Base-by-base conservation (phyloP, 2,113 vertebrate species). In the Numenius arquata region DNA sequence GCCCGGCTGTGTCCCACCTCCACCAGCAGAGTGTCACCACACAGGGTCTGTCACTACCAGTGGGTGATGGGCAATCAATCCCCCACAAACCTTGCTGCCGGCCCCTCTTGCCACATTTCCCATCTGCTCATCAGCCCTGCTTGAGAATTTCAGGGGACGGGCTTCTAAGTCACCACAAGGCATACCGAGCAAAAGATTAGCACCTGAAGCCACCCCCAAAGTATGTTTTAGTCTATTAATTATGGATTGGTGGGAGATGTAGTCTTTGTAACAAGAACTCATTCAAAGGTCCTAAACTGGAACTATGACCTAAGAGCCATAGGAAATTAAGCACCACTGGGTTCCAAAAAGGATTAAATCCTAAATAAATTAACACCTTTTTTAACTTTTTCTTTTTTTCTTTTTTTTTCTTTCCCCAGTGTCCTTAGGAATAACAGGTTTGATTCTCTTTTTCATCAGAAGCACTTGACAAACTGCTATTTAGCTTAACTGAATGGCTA, bases 21-120 rank as follows among this genome's bases (percentile, higher is more conserved):
- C 12, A 4, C 11, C 2, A 5, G 40, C 4, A 2, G 48, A n/a
- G 30, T 23, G 62, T 26, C 0, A 8, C 58, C 21, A 2, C 38
- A 18, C 22, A 5, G 47, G 26, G 61, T n/a, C 26, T 8, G 27
- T n/a, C 3, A 1, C 41, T 43, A 29, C 38, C 43, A 21, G 63
- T 5, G 11, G 36, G 29, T 14, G 41, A 40, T 0, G 7, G 30
- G 30, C 40, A 4, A 23, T 10, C n/a, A 25, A 8, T 17, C 9
- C 22, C 45, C 23, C 4, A 5, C 15, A 16, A 43, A 38, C 6
- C 2, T 34, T 8, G 22, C 32, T 6, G 15, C 14, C 4, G 0
- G 15, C 15, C 26, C 8, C 6, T 47, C 34, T 48, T 12, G 22
- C 19, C 43, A 5, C 2, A 0, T 23, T 75, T 53, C 56, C 56